Evolutionary conservation across 2,797 vertebrate species (phyloP).

Genomic region (Heteromormyrus szaboi): DNA sequence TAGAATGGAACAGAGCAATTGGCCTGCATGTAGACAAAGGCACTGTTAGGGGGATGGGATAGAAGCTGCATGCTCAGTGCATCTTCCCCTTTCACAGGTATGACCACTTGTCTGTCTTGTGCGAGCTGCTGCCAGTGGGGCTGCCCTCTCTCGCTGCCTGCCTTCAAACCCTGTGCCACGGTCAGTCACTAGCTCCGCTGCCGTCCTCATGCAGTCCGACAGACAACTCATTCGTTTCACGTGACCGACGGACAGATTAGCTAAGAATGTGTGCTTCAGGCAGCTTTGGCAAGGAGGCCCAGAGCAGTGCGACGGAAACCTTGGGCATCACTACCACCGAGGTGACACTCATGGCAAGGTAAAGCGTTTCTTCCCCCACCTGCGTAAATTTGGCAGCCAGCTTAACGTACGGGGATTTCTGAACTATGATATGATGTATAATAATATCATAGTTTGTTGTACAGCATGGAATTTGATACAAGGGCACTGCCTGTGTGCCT

Average conservation of each 20-base stretch:
- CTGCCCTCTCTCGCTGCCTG: slow-evolving; percentile 83
- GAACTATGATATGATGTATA: neutral
- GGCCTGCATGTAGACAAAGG: neutral
- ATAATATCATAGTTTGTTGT: neutral
- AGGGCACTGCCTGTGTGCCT: neutral
- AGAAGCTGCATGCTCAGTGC: neutral
- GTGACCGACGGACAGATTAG: neutral
- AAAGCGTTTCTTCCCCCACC: slow-evolving; percentile 9
- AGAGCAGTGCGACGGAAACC: slow-evolving; percentile 30
- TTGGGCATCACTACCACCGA: slow-evolving; percentile 55
- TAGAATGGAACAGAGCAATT: neutral
- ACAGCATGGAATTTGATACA: neutral
- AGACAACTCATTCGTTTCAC: neutral
- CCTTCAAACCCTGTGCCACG: slow-evolving; percentile 72
- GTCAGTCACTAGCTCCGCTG: slow-evolving; percentile 43
- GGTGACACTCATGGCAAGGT: slow-evolving; percentile 52
- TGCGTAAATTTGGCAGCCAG: neutral
- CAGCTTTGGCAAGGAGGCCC: slow-evolving; percentile 44
- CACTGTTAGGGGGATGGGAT: neutral
- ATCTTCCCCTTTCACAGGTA: slow-evolving; percentile 52
- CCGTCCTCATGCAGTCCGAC: neutral
- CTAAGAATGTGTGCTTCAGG: slow-evolving; percentile 31
- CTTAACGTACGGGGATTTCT: neutral
- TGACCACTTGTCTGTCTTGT: slow-evolving; percentile 87
- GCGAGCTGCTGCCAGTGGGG: slow-evolving; percentile 85